These are phyloP conservation scores for Mobula birostris DNA, from an alignment of 2,113 vertebrate species.

Conservation along the genomic window DNA sequence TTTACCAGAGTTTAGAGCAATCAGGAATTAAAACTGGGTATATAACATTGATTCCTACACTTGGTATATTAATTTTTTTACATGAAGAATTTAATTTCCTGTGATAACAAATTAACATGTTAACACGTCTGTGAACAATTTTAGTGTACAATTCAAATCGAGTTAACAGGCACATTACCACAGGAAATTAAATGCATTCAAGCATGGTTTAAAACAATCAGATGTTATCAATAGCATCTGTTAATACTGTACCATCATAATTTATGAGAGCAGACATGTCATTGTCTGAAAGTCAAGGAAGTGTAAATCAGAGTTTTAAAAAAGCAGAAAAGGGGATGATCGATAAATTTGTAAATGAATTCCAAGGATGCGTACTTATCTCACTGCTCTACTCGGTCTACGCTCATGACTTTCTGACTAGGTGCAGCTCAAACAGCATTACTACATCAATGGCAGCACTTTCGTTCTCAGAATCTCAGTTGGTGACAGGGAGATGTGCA, in stretches of 20 bases:
- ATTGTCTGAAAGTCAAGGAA: not conserved
- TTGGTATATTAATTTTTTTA: not conserved
- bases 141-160: not conserved
- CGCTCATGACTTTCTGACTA: no score
- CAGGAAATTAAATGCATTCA: constrained; percentile 3
- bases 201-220: not conserved
- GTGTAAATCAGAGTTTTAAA: not conserved
- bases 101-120: not conserved
- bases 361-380: not conserved
- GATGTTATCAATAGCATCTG: not conserved
- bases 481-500: no score
- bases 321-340: not conserved
- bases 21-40: not conserved
- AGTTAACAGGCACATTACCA: not conserved
- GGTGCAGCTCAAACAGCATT: no score
- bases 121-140: not conserved
- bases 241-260: not conserved
- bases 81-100: not conserved
- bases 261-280: not conserved
- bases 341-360: not conserved
- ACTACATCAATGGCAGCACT: no score
- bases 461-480: no score
- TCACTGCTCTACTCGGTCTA: no score
- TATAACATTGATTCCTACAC: not conserved
- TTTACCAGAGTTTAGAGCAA: not conserved